Evolutionary conservation across 2,113 vertebrate genomes (phyloP).

Genomic region (Phocoena sinus): DNA sequence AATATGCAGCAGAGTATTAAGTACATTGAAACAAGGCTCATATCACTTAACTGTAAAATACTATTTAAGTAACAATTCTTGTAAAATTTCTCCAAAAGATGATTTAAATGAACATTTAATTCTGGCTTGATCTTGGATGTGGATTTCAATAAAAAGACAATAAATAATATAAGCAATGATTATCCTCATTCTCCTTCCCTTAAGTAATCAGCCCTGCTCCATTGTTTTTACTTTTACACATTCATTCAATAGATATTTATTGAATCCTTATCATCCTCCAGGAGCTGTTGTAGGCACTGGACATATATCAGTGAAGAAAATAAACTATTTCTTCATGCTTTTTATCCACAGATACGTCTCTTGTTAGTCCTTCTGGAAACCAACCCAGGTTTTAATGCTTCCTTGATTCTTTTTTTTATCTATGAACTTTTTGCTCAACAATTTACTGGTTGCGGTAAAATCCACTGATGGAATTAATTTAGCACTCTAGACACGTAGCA

Average conservation of each 20-base stretch:
- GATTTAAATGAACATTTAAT: background rate
- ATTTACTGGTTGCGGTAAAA: background rate
- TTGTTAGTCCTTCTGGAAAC: background rate
- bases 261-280: background rate
- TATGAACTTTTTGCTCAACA: background rate
- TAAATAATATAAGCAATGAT: background rate
- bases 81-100: background rate
- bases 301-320: background rate
- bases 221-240: background rate
- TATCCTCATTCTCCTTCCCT: background rate
- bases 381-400: background rate
- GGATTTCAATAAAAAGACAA: background rate
- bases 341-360: background rate
- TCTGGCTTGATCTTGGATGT: background rate
- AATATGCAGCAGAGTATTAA: background rate
- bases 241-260: background rate
- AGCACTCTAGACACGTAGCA: background rate
- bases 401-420: background rate
- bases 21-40: background rate
- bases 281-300: background rate
- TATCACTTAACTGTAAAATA: background rate
- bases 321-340: background rate
- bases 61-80: background rate
- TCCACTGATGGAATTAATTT: background rate
- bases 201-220: background rate